Base-by-base conservation (phyloP, 1,140 invertebrate genomes). In the Cydia splendana region DNA sequence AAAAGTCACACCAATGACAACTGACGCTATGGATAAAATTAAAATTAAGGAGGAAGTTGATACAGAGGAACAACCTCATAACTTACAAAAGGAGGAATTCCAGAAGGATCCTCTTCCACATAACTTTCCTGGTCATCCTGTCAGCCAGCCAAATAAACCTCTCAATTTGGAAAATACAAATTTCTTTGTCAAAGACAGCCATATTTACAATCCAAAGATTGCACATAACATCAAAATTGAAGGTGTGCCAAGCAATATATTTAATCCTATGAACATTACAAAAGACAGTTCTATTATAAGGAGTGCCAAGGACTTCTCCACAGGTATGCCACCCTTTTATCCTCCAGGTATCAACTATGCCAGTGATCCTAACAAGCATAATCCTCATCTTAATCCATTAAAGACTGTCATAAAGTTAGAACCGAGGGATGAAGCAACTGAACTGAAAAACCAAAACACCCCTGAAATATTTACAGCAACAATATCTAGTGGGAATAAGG, bases 21-120 rank as follows among this genome's bases (percentile, higher is more conserved):
- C 84, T 79, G 93, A 93, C 75, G 48, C 81, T 78, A 88, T 93
- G 75, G 94, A 95, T 65, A 95, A 94, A 81, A 93, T 94, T 28
- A 91, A 94, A 82, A 94, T 94, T 24, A 95, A 94, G 77, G 94
- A 95, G 80, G 94, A 95, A 87, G 87, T 94, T 77, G 94, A 95
- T 83, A 85, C 92, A 24, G 94, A 93, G 38, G 93, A 94, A 18
- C 87, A 88, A 74, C 78, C 84, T 74, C 77, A 89, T 75, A 91
- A 91, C 78, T 82, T 93, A 69, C 91, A 90, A 76, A 93, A 93
- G 77, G 91, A 93, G 4, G 93, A 93, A 38, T 93, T 84, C 75
- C 86, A 85, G 62, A 92, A 92, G 77, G 93, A 93, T 79, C 91
- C 92, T 20, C 81, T 93, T 6, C 85, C 92, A 53, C 93, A 93